A percentile compares a stretch with the other conserved stretches of the same genome.
Conservation (phyloP, 2,888 invertebrate species). For the Nineta flava region DNA sequence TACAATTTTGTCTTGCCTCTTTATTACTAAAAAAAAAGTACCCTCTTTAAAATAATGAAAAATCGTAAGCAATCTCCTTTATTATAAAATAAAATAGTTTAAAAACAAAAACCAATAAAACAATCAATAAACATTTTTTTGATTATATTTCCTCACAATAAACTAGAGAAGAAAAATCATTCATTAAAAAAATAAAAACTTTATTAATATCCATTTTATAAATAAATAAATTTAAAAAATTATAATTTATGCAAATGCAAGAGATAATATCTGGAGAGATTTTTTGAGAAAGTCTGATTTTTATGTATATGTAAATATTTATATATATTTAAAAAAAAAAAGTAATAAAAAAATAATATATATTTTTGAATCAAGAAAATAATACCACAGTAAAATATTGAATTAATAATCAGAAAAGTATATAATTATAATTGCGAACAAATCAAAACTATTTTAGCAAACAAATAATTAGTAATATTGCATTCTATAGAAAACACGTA, state of each 20-base stretch:
- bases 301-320: not conserved
- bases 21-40: not conserved
- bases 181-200: too few relatives aligned
- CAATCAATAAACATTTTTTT: not conserved
- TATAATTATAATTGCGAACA: not conserved
- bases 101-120: not conserved
- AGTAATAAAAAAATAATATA: not conserved
- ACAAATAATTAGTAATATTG: too few relatives aligned
- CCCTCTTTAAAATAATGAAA: not conserved
- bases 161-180: too few relatives aligned
- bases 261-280: conserved; percentile 1
- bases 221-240: not conserved
- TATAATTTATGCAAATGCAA: not conserved
- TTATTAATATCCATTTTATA: too few relatives aligned
- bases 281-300: conserved; percentile 1
- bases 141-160: too few relatives aligned
- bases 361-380: not conserved
- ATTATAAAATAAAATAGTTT: not conserved
- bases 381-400: not conserved
- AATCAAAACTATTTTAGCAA: too few relatives aligned
- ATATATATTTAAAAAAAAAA: not conserved
- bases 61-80: not conserved
- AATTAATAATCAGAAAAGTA: not conserved
- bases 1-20: not conserved
- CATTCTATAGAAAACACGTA: too few relatives aligned